These are phyloP conservation scores for Zenarchopterus dispar DNA, from an alignment of 2,797 vertebrate species.

Conservation along the genomic window DNA sequence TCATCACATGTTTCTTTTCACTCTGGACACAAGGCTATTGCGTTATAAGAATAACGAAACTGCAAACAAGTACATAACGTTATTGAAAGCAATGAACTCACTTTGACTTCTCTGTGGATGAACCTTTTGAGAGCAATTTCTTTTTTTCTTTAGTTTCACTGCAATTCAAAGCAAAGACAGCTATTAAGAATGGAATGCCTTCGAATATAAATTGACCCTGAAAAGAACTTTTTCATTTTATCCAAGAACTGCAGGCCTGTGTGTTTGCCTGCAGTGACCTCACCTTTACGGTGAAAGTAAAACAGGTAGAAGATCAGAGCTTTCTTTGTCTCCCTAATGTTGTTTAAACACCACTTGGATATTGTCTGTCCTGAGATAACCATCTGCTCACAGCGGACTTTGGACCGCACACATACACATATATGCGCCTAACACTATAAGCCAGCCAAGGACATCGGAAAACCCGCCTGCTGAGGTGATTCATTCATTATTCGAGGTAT, in stretches of 20 bases:
- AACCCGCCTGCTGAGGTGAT: slow-evolving; percentile 45
- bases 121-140: slow-evolving; percentile 80
- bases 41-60: background rate
- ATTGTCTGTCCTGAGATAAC: slow-evolving; percentile 68
- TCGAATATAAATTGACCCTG: slow-evolving; percentile 8
- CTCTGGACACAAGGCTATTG: background rate
- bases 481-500: slow-evolving; percentile 53
- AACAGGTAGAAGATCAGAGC: slow-evolving; percentile 41
- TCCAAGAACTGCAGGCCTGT: slow-evolving; percentile 7
- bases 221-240: slow-evolving; percentile 20
- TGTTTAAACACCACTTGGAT: slow-evolving; percentile 75
- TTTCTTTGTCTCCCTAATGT: slow-evolving; percentile 39
- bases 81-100: slow-evolving; percentile 52
- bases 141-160: slow-evolving; percentile 90
- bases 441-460: slow-evolving; percentile 42
- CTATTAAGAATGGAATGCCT: slow-evolving; percentile 13
- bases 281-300: slow-evolving; percentile 31
- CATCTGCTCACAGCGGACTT: slow-evolving; percentile 62
- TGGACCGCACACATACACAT: slow-evolving; percentile 44
- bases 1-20: slow-evolving; percentile 3
- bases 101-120: slow-evolving; percentile 82
- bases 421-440: slow-evolving; percentile 22
- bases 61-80: slow-evolving; percentile 7
- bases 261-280: slow-evolving; percentile 48
- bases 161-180: slow-evolving; percentile 37